Evolutionary conservation across 2,113 vertebrate species (phyloP), one percentile per base, ranked within the genome.

Genomic region (Petroica traversi): DNA sequence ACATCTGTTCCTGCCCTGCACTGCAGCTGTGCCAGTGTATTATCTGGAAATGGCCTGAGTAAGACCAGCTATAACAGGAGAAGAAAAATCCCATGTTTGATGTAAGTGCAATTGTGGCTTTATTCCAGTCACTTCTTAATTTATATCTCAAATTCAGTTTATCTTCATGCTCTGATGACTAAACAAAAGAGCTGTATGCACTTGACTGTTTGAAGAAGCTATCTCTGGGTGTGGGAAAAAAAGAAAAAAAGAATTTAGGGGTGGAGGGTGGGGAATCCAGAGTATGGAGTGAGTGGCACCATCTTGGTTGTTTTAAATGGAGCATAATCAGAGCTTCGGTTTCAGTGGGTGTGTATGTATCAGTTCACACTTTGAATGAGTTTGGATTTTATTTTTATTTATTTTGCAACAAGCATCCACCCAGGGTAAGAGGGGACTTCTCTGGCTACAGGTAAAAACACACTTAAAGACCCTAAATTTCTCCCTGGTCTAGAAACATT

Each of bases 191-290:
- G 92, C 82, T 86, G 68, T 41, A 49, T 49, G 90, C 85, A 80
- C 82, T 93, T 92, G 82, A 72, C 92, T 95, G 92, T 95, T 95
- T 96, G 92, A 96, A 97, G 82, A 84, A 97, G 38, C 95, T 97
- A 95, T 94, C 95, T 84, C 69, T 67, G 76, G 72, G 64, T 78
- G 90, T 80, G 83, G 68, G 7, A 66, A 61, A 11, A 19, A 24
- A 34, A 11, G 6, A 51, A 58, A 80, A 57, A 62, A 66, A 57
- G 40, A 6, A 24, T 73, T 79, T 51, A 55, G 38, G 17, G 19
- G 9, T 14, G 26, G 49, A 64, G 23, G 14, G 68, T n/a, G 34
- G 34, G 5, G 25, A 64, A 88, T 49, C 8, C 45, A 62, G 67
- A 88, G 29, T 14, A 33, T 11, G 22, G 67, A 71, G 82, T 0